These are phyloP conservation scores for Andrena trimmerana DNA, from an alignment of 2,888 invertebrate species.

Conservation along the genomic window DNA sequence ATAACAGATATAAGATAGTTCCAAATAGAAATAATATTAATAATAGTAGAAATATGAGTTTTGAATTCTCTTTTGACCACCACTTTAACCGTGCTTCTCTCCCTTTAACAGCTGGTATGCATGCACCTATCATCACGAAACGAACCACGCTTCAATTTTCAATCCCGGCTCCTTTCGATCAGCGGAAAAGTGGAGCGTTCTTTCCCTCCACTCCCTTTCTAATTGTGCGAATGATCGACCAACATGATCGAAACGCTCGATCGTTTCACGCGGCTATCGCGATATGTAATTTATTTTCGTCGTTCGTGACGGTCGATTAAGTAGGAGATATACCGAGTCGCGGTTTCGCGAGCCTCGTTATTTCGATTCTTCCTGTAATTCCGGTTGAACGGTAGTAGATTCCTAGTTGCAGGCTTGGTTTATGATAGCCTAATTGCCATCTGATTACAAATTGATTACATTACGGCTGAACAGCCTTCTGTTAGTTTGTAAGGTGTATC, in stretches of 20 bases:
- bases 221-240: background rate
- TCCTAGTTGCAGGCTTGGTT: background rate
- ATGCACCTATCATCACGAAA: too few species aligned
- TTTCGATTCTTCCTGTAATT: too few species aligned
- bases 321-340: background rate
- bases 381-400: background rate
- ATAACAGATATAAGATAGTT: too few species aligned
- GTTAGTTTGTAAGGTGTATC: background rate
- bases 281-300: background rate
- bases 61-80: too few species aligned
- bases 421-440: background rate
- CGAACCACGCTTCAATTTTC: background rate
- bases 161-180: background rate
- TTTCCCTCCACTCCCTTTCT: background rate
- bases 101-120: too few species aligned
- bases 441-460: background rate
- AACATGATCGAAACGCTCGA: background rate
- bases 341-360: background rate
- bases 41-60: too few species aligned
- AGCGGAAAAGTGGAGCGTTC: background rate
- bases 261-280: constrained; percentile 7
- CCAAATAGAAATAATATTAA: too few species aligned
- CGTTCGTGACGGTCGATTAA: background rate
- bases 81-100: too few species aligned
- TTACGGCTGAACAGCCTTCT: background rate